These are phyloP conservation scores for Coenonympha glycerion DNA, from an alignment of 2,888 invertebrate genomes.

Conservation along the genomic window DNA sequence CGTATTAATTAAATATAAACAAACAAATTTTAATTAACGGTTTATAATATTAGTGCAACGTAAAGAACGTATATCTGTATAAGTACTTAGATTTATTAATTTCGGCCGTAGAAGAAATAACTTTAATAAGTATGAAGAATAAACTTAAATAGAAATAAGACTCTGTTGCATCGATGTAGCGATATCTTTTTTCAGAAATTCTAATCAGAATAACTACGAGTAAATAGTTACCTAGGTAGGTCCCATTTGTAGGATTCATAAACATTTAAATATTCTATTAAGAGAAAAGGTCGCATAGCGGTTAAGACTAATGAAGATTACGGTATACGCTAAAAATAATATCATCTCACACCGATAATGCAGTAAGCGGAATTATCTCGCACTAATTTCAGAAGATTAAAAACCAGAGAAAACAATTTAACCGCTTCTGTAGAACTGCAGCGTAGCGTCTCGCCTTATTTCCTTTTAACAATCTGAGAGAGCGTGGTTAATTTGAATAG, in stretches of 20 bases:
- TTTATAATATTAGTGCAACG: too few relatives aligned
- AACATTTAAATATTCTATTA: constrained; percentile 1
- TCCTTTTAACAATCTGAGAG: constrained; percentile 40
- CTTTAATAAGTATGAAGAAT: too few relatives aligned
- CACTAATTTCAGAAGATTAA: constrained; percentile 25
- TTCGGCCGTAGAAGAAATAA: too few relatives aligned
- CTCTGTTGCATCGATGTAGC: too few relatives aligned
- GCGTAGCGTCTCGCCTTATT: constrained; percentile 31
- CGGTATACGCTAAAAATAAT: constrained; percentile 21
- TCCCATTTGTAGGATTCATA: neutral
- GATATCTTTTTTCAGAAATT: neutral
- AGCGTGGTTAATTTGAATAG: too few relatives aligned
- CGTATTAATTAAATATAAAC: too few relatives aligned
- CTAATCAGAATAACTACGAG: neutral
- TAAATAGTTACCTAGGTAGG: too few relatives aligned
- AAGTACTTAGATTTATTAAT: too few relatives aligned
- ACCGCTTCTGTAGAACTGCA: constrained; percentile 21
- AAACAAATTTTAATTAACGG: too few relatives aligned
- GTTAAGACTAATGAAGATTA: constrained; percentile 20
- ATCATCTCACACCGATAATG: constrained; percentile 21
- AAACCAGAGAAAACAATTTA: constrained; percentile 27
- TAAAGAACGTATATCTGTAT: too few relatives aligned
- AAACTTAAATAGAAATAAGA: too few relatives aligned
- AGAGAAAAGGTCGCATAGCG: constrained; percentile 17
- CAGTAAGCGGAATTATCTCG: constrained; percentile 20